Evolutionary conservation across 2,888 invertebrate genomes (phyloP).

Genomic region (Drosophila austrosaltans): DNA sequence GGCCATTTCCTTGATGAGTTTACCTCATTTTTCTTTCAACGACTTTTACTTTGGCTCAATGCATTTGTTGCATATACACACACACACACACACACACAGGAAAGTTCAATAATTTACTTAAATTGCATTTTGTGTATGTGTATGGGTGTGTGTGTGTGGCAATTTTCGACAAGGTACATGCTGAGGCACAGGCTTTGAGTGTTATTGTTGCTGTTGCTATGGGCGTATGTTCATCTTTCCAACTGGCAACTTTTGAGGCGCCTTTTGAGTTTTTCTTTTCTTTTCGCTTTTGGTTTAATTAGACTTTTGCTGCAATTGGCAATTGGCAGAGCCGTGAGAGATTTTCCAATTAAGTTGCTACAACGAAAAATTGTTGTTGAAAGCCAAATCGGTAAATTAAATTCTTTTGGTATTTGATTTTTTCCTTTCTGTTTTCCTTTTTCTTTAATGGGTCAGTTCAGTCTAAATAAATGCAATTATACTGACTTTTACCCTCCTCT

Average conservation of each 20-base stretch:
- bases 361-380: conserved; percentile 21
- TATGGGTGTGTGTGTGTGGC: conserved; percentile 14
- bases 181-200: background rate
- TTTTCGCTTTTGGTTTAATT: conserved; percentile 60
- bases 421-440: background rate
- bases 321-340: conserved; percentile 67
- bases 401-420: conserved; percentile 29
- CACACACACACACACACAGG: conserved; percentile 14
- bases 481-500: conserved; percentile 20
- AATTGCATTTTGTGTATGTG: conserved; percentile 66
- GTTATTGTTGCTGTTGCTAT: conserved; percentile 39
- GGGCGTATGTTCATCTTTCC: conserved; percentile 46
- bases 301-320: conserved; percentile 49
- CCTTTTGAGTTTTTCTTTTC: conserved; percentile 41
- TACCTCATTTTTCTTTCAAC: conserved; percentile 38
- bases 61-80: conserved; percentile 50
- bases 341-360: conserved; percentile 71
- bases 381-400: conserved; percentile 16
- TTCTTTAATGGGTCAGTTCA: conserved; percentile 52
- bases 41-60: conserved; percentile 37
- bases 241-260: conserved; percentile 27
- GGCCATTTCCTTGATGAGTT: conserved; percentile 8
- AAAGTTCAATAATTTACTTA: conserved; percentile 73
- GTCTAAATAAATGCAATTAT: conserved; percentile 64
- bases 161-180: background rate